Evolutionary conservation across 1,140 invertebrate species (phyloP).

Genomic region (Wasmannia auropunctata): DNA sequence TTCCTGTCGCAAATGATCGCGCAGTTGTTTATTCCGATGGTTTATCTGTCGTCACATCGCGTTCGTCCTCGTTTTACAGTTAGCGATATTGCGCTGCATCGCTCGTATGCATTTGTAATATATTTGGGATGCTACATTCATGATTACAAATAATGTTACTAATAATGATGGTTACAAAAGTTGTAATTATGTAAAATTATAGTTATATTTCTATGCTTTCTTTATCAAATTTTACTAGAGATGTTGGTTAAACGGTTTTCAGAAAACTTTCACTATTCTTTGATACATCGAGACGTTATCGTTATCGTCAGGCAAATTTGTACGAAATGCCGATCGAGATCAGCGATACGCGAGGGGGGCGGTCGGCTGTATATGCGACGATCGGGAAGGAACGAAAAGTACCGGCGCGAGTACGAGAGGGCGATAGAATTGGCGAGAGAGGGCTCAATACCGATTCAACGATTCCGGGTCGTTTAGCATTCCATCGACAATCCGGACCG

Average conservation of each 20-base stretch:
- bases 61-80: conserved; percentile 1
- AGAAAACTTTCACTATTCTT: not conserved
- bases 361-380: conserved; percentile 57
- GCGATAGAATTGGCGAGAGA: conserved; percentile 67
- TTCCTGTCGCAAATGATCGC: not conserved
- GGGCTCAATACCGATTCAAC: conserved; percentile 75
- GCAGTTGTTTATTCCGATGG: not conserved
- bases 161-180: not conserved
- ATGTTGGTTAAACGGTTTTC: not conserved
- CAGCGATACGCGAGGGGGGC: conserved; percentile 54
- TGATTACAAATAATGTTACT: conserved; percentile 8
- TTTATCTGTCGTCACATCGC: not conserved
- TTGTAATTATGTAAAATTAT: not conserved
- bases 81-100: not conserved
- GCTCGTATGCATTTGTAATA: not conserved
- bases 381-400: conserved; percentile 31
- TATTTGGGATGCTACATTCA: not conserved
- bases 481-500: conserved; percentile 79
- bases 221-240: not conserved
- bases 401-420: conserved; percentile 19
- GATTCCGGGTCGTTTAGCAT: conserved; percentile 79
- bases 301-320: conserved; percentile 66
- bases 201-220: not conserved
- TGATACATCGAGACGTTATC: not conserved
- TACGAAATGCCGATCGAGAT: conserved; percentile 66